Base-by-base conservation (phyloP, 2,113 vertebrate species). In the Geococcyx californianus region DNA sequence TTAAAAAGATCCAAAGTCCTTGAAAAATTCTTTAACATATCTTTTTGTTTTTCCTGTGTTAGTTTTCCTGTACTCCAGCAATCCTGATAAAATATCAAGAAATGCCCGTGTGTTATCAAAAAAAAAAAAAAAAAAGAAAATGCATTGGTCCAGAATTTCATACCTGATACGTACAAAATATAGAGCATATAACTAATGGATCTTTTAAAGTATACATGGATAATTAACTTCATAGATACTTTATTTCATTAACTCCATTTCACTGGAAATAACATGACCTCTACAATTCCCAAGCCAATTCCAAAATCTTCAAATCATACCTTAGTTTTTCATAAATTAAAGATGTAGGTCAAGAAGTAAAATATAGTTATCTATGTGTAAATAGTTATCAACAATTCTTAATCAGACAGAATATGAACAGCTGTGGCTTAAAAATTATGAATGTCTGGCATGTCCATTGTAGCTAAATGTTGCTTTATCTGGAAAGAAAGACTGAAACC, bases 171-270 rank as follows among this genome's bases (percentile, higher is more conserved):
- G 14, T 58, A 83, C 34, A 66, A 40, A 82, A 72, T 21, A 58
- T 13, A 47, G 34, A 58, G 11, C 21, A 62, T 34, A 44, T n/a
- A 75, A 83, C 45, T 66, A 64, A 86, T n/a, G 7, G 17, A 5
- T 38, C 40, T 38, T 75, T 80, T 81, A 86, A 90, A 84, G 34
- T 66, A 84, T 67, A 69, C 33, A 69, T n/a, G 18, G 49, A 76
- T 70, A 68, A 34, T 38, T 62, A 58, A 60, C 29, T 47, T 90
- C 87, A 76, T 38, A 67, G 52, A 74, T 64, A 16, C 10, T 77
- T 92, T 79, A 68, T 63, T 92, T 95, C 72, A 82, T 89, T 78
- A 66, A 16, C 52, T 80, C 63, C 6, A 72, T 69, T 91, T 89
- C 5, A 1, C 40, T 64, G 56, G 38, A 70, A 77, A 77, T 60